These are phyloP conservation scores for Apomyelois bistriatella DNA, from an alignment of 2,888 invertebrate genomes.

Conservation along the genomic window DNA sequence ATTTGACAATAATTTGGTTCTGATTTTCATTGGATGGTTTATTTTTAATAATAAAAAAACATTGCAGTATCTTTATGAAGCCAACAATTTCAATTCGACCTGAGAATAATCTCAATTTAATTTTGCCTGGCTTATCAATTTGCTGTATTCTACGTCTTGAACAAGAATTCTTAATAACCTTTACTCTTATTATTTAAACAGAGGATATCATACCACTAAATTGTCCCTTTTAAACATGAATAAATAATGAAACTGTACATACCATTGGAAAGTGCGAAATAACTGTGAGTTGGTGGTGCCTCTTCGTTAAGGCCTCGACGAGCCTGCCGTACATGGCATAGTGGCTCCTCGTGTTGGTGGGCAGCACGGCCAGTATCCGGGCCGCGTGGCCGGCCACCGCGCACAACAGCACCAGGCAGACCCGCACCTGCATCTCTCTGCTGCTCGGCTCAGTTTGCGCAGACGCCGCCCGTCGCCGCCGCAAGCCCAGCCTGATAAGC, in stretches of 20 bases:
- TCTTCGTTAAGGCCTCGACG: conserved; percentile 60
- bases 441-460: conserved; percentile 52
- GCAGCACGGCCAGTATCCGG: conserved; percentile 66
- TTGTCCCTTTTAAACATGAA: not conserved
- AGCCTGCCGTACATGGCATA: conserved; percentile 75
- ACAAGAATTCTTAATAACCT: too few species aligned
- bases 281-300: conserved; percentile 67
- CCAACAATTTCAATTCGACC: too few species aligned
- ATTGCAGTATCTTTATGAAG: too few species aligned
- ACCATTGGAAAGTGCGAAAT: conserved; percentile 73
- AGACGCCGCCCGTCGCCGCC: conserved; percentile 26
- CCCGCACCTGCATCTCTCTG: conserved; percentile 65
- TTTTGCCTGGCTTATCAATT: too few species aligned
- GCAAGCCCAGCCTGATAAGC: conserved; percentile 36
- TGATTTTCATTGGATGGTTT: too few species aligned
- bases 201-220: too few species aligned
- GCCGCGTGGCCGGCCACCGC: conserved; percentile 51
- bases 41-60: too few species aligned
- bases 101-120: too few species aligned
- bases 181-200: too few species aligned
- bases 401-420: conserved; percentile 43
- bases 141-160: too few species aligned
- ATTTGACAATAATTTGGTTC: too few species aligned
- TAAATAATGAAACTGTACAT: conserved; percentile 30
- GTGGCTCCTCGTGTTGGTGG: conserved; percentile 77